Conservation (phyloP, 2,113 vertebrate genomes). For the Chloroceryle aenea region DNA sequence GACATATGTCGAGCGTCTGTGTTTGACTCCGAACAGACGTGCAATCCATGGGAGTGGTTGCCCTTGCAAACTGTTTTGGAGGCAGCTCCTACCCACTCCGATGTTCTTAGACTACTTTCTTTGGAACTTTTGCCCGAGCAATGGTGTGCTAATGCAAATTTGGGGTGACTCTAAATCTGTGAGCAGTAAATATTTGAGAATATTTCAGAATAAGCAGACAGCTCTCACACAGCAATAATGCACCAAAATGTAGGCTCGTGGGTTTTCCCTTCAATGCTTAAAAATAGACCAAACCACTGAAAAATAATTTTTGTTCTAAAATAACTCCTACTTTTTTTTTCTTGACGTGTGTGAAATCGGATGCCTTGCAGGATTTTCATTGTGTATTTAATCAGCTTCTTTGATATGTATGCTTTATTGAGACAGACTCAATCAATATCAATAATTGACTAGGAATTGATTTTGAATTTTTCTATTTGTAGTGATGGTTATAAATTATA, state of each 20-base stretch:
- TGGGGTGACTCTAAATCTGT: not conserved
- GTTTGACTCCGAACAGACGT: not conserved
- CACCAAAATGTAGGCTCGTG: not conserved
- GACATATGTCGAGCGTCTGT: not conserved
- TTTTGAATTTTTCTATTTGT: not conserved
- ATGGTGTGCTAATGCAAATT: not conserved
- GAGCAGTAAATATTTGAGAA: not conserved
- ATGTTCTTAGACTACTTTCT: not conserved
- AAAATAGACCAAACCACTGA: not conserved
- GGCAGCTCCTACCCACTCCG: not conserved
- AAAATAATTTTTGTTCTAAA: constrained; percentile 36
- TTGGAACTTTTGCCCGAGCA: not conserved
- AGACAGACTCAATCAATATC: not conserved
- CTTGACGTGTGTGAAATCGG: not conserved
- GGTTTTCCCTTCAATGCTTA: constrained; percentile 29
- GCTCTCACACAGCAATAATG: not conserved
- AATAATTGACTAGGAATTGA: constrained; percentile 11
- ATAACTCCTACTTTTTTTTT: not conserved
- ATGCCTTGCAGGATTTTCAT: not conserved
- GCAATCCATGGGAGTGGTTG: not conserved
- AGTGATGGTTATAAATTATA: not conserved
- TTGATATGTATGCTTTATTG: not conserved
- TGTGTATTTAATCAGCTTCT: not conserved
- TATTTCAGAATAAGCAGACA: not conserved
- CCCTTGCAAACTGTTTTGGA: not conserved